Base-by-base conservation (phyloP, 2,797 vertebrate genomes). In the Clarias laeviceps region DNA sequence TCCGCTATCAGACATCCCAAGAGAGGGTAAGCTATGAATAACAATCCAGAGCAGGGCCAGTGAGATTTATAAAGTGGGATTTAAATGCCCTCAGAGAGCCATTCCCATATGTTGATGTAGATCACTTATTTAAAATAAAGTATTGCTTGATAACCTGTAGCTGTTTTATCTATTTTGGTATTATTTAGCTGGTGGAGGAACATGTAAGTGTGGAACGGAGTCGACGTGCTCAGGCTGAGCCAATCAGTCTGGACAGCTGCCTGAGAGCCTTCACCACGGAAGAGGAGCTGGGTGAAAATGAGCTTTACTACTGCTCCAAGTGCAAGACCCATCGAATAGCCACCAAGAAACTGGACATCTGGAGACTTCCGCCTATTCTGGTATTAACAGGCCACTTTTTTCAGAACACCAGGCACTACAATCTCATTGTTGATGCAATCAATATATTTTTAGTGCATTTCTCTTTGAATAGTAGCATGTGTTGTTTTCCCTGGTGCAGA, bases 251-350 rank as follows among this genome's bases (percentile, higher is more conserved):
- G 91, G 97, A 99, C 92, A 99, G 97, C 81, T 99, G 98, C 88
- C 95, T 99, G 82, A 95, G 96, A 89, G 98, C 98, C 88, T 99
- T 99, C 94, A 99, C 98, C 89, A 96, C 95, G 0, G 98, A 99
- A 92, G 98, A 99, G 77, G 98, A 99, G 83, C 94, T 99, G 59
- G 98, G 98, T 0, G 98, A 99, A 88, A 97, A 99, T 17, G 98
- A 99, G 90, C 97, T 99, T 91, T 99, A 99, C 93, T 98, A 98
- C 93, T 99, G 98, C 91, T 99, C 98, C 91, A 99, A 99, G 92
- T 99, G 98, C 93, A 97, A 97, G 91, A 97, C 97, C 11, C 98
- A 99, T 88, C 97, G 98, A 64, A 89, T 99, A 88, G 98, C 98
- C 91, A 99, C 97, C 84, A 99, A 99, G 94, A 99, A 99, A 88